phyloP scores from a whole-genome alignment of 2,888 invertebrate species.

The Rhagonycha fulva region DNA sequence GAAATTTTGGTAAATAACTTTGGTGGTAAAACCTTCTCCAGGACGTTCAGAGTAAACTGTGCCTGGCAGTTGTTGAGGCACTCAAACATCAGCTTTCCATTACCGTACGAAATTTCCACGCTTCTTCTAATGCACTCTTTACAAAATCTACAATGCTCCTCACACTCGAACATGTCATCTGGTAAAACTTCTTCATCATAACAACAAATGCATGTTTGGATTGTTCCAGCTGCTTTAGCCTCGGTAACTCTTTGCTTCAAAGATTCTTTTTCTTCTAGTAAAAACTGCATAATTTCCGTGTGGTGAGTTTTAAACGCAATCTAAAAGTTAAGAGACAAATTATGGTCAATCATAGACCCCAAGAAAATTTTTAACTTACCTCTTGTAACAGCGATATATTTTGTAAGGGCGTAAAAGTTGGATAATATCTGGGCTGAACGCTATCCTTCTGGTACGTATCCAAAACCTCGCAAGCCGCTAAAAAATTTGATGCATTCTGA shows the following conservation, averaged over 20 bases:
- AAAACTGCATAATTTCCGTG: background rate
- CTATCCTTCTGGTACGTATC: background rate
- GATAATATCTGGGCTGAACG: background rate
- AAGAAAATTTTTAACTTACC: background rate
- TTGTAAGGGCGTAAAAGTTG: background rate
- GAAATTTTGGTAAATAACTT: conserved; percentile 57
- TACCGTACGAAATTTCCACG: background rate
- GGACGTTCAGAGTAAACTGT: background rate
- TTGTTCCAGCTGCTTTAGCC: background rate
- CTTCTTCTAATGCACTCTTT: background rate
- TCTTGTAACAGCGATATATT: background rate
- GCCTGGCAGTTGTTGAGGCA: background rate
- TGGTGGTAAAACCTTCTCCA: conserved; percentile 51
- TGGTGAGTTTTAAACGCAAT: background rate
- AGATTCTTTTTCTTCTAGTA: background rate
- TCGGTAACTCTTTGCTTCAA: background rate
- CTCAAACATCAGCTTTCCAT: background rate
- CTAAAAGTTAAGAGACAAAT: background rate
- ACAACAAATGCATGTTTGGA: background rate
- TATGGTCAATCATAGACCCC: no score
- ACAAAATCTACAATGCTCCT: background rate
- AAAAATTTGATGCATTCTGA: background rate
- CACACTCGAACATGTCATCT: background rate
- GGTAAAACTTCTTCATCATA: background rate
- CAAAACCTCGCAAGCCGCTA: background rate